Percentiles rank a stretch among this genome's conserved stretches.
Evolutionary conservation across 2,797 vertebrate species (phyloP).

Genomic region (Phrynocephalus guinanensis): DNA sequence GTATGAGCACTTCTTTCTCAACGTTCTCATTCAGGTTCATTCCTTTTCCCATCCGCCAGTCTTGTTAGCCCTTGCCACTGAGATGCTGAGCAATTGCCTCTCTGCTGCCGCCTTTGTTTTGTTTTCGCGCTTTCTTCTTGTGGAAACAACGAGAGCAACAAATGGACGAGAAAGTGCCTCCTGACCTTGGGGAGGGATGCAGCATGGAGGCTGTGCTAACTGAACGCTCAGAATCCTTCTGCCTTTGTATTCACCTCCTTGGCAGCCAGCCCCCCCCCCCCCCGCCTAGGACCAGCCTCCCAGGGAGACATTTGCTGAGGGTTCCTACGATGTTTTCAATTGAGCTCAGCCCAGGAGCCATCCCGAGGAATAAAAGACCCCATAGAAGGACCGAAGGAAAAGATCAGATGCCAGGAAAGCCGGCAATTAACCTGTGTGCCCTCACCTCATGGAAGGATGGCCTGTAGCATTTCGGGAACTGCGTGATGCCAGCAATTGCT

Average conservation of each 20-base stretch:
- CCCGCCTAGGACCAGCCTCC: slow-evolving; percentile 54
- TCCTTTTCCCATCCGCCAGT: neutral
- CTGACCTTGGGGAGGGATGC: slow-evolving; percentile 35
- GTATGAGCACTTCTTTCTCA: neutral
- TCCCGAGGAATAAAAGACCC: slow-evolving; percentile 61
- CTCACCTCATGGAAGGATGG: neutral
- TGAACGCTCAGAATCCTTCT: slow-evolving; percentile 34
- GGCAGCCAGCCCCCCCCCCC: slow-evolving; percentile 28
- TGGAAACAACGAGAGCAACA: slow-evolving; percentile 31
- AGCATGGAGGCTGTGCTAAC: slow-evolving; percentile 50
- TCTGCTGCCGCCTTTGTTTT: slow-evolving; percentile 28
- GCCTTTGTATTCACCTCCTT: slow-evolving; percentile 56
- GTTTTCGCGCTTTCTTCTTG: slow-evolving; percentile 32
- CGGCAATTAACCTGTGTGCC: slow-evolving; percentile 52
- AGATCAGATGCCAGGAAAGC: slow-evolving; percentile 59
- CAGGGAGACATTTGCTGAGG: slow-evolving; percentile 58
- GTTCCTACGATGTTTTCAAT: slow-evolving; percentile 67
- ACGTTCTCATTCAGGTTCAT: neutral
- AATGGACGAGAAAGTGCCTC: slow-evolving; percentile 55
- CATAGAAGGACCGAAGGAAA: slow-evolving; percentile 53
- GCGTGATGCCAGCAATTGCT: neutral
- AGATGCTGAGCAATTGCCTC: slow-evolving; percentile 25
- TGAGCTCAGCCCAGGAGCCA: slow-evolving; percentile 60
- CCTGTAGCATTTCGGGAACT: neutral
- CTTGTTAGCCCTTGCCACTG: neutral